These are phyloP conservation scores for Synergus itoensis DNA, from an alignment of 2,888 invertebrate species.

Conservation along the genomic window DNA sequence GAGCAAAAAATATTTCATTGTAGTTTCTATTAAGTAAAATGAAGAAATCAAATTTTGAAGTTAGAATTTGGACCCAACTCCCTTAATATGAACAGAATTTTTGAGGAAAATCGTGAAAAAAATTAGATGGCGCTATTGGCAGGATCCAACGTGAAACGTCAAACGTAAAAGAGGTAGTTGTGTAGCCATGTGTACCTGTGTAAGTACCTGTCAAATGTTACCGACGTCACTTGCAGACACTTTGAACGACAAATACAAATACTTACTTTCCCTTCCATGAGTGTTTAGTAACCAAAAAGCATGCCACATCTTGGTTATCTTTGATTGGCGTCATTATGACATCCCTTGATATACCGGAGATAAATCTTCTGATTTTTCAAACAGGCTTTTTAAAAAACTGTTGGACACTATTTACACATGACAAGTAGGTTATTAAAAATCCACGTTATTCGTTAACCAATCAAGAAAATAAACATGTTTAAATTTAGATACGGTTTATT, in stretches of 20 bases:
- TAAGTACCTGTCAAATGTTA: not conserved
- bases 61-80: too few species aligned
- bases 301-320: constrained; percentile 97
- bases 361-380: constrained; percentile 47
- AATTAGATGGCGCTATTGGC: not conserved
- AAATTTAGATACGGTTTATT: not conserved
- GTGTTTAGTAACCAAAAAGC: constrained; percentile 98
- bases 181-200: too few species aligned
- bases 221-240: not conserved
- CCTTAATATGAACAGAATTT: too few species aligned
- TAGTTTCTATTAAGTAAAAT: too few species aligned
- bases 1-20: too few species aligned
- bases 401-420: constrained; percentile 59
- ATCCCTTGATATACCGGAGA: constrained; percentile 77
- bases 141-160: not conserved
- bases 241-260: constrained; percentile 35
- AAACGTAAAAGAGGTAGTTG: too few species aligned
- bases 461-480: not conserved
- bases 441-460: not conserved
- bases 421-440: constrained; percentile 28
- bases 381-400: constrained; percentile 52
- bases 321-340: constrained; percentile 89
- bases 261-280: constrained; percentile 98
- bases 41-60: too few species aligned
- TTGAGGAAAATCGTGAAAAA: too few species aligned